Conservation (phyloP, 2,888 invertebrate genomes). For the Coenonympha arcania region DNA sequence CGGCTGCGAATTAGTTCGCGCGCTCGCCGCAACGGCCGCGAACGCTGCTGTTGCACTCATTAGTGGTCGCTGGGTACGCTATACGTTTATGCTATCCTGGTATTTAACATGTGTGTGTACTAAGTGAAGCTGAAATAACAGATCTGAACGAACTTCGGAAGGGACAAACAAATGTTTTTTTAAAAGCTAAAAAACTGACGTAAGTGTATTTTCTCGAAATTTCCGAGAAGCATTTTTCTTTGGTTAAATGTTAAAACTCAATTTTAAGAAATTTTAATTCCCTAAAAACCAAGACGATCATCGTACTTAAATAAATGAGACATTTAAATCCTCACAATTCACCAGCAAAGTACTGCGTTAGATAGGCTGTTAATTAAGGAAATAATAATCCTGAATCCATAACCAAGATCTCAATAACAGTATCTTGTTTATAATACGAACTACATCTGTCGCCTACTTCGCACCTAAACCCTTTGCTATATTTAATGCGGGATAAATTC, state of each 20-base stretch:
- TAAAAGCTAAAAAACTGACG: no score
- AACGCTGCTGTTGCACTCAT: constrained; percentile 66
- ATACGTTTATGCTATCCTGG: constrained; percentile 42
- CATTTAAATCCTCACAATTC: no score
- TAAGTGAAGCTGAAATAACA: constrained; percentile 21
- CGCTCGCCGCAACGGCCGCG: constrained; percentile 54
- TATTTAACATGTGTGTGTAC: constrained; percentile 33
- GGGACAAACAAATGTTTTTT: no score
- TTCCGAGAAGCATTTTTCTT: no score
- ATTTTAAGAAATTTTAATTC: no score
- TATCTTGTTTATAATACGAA: constrained; percentile 7
- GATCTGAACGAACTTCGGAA: neutral
- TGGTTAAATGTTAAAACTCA: no score
- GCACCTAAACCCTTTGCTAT: constrained; percentile 63
- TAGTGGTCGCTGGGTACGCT: constrained; percentile 51
- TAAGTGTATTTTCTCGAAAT: no score
- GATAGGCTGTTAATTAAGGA: neutral
- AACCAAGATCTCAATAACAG: constrained; percentile 1
- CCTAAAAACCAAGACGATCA: no score
- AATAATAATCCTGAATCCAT: neutral
- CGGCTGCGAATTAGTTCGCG: constrained; percentile 61
- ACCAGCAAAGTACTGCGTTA: neutral
- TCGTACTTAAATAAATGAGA: no score
- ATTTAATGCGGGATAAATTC: constrained; percentile 68
- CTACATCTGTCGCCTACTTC: constrained; percentile 39